These are phyloP conservation scores for fruit fly (Drosophila melanogaster) DNA, from an alignment of 1,140 invertebrate species.

Conservation along the genomic window DNA sequence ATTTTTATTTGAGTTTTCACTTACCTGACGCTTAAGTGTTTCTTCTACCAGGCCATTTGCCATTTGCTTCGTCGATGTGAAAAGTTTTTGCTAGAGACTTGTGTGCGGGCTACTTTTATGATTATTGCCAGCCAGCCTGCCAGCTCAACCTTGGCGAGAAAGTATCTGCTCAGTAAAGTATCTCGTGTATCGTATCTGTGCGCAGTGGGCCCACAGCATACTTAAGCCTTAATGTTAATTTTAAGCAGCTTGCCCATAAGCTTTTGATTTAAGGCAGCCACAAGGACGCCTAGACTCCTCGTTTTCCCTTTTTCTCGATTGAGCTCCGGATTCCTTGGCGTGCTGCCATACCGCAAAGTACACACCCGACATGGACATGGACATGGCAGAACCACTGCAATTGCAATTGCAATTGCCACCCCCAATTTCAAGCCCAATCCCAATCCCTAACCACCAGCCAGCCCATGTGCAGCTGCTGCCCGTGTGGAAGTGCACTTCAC, in stretches of 20 bases:
- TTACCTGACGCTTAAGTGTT: conserved; percentile 74
- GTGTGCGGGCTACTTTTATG: conserved; percentile 70
- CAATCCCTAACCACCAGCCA: not conserved
- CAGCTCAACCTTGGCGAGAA: conserved; percentile 39
- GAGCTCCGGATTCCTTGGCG: conserved; percentile 18
- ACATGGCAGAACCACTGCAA: conserved; percentile 11
- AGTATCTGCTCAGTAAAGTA: conserved; percentile 25
- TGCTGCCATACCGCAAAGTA: conserved; percentile 32
- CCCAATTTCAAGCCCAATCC: not conserved
- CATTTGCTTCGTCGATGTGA: conserved; percentile 70
- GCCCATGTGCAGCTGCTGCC: conserved; percentile 25
- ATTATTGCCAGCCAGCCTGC: conserved; percentile 62
- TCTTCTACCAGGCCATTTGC: conserved; percentile 65
- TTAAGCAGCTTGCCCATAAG: conserved; percentile 61
- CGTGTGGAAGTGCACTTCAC: conserved; percentile 65
- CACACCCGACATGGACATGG: conserved; percentile 13
- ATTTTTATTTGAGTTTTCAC: conserved; percentile 77
- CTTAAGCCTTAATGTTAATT: conserved; percentile 67
- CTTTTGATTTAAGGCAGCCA: conserved; percentile 61
- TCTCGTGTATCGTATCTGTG: conserved; percentile 21
- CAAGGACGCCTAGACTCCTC: conserved; percentile 14
- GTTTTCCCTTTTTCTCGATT: not conserved
- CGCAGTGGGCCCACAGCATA: conserved; percentile 24
- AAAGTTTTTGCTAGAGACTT: conserved; percentile 58
- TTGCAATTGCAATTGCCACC: conserved; percentile 19